Conservation (phyloP, 23 tunicate species). For the Ciona savignyi region DNA sequence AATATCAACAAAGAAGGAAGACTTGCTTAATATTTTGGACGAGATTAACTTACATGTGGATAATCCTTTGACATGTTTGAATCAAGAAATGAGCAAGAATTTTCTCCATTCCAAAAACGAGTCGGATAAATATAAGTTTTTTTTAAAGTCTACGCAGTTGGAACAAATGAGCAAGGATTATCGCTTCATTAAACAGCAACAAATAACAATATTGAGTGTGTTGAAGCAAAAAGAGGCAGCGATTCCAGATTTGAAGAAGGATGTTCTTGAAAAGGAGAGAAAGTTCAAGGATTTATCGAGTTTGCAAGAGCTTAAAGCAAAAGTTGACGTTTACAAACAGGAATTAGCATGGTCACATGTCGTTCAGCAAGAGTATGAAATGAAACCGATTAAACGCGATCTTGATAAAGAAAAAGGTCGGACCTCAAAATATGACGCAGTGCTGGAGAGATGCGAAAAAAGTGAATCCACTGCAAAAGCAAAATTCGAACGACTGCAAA, state of each 20-base stretch:
- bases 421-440: constrained; percentile 43
- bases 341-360: constrained; percentile 95
- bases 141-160: constrained; percentile 75
- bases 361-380: constrained; percentile 43
- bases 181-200: constrained; percentile 63
- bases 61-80: constrained; percentile 83
- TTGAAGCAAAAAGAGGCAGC: constrained; percentile 51
- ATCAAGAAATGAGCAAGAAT: constrained; percentile 92
- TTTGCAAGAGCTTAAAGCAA: constrained; percentile 58
- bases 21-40: constrained; percentile 59
- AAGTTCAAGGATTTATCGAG: constrained; percentile 54
- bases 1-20: constrained; percentile 68
- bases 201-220: constrained; percentile 25
- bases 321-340: constrained; percentile 37
- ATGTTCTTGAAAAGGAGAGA: constrained; percentile 66
- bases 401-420: constrained; percentile 58
- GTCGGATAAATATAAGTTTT: constrained; percentile 85
- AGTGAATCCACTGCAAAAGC: constrained; percentile 33
- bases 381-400: constrained; percentile 45
- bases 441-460: constrained; percentile 37
- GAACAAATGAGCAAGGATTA: constrained; percentile 80
- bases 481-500: constrained; percentile 53
- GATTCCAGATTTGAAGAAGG: constrained; percentile 63
- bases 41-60: constrained; percentile 81
- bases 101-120: constrained; percentile 84